Evolutionary conservation across 2,888 invertebrate species (phyloP).

Genomic region (Macrophya alboannulata): DNA sequence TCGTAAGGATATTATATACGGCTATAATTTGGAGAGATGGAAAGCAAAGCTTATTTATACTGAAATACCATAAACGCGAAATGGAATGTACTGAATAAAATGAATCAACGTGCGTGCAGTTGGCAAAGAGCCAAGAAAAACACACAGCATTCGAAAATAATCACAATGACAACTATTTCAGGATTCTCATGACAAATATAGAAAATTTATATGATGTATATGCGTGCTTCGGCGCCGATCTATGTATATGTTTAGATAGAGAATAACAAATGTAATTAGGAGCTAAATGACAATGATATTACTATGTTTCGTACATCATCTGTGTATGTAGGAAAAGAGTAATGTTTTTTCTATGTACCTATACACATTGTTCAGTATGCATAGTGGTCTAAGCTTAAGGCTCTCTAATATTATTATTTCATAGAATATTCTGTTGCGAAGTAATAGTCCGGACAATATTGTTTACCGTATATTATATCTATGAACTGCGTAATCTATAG

Average conservation of each 20-base stretch:
- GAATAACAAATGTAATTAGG: conserved; percentile 35
- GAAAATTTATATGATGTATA: conserved; percentile 9
- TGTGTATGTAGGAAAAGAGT: background rate
- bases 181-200: conserved; percentile 44
- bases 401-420: background rate
- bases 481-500: background rate
- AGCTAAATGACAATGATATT: conserved; percentile 48
- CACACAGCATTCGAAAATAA: conserved; percentile 42
- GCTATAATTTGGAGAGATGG: conserved; percentile 26
- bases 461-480: conserved; percentile 5
- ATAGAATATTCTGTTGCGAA: background rate
- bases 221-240: background rate
- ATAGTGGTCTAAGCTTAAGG: conserved; percentile 27
- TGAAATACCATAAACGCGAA: conserved; percentile 17
- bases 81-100: conserved; percentile 43
- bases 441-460: background rate
- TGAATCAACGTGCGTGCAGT: conserved; percentile 32
- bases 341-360: conserved; percentile 11
- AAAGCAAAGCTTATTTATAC: conserved; percentile 28
- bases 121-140: conserved; percentile 45
- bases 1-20: conserved; percentile 24
- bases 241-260: conserved; percentile 26
- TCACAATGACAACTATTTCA: conserved; percentile 48
- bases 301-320: conserved; percentile 21
- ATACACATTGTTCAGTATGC: background rate